Conservation (phyloP, 2,797 vertebrate genomes). For the Tadarida brasiliensis region DNA sequence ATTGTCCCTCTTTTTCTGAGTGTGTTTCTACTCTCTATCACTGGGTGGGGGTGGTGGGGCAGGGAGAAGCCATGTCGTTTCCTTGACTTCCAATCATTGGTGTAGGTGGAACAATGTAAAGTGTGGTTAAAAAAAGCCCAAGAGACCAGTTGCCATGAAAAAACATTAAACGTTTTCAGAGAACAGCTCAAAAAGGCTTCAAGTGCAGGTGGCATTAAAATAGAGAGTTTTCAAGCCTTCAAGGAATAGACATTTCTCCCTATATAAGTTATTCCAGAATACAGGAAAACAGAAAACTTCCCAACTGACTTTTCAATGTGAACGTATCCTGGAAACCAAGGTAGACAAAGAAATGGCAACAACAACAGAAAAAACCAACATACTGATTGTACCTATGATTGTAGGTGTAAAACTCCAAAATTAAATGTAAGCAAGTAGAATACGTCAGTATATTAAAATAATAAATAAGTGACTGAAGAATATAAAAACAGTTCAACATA, state of each 20-base stretch:
- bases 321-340: background rate
- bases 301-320: background rate
- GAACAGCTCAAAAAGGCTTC: background rate
- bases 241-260: background rate
- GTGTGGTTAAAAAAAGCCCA: background rate
- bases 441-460: background rate
- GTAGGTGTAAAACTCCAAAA: conserved; percentile 8
- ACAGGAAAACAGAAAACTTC: background rate
- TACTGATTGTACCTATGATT: background rate
- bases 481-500: conserved; percentile 16
- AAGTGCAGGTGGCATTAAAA: background rate
- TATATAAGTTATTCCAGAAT: background rate
- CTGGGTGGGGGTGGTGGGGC: background rate
- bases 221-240: background rate
- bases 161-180: conserved; percentile 30
- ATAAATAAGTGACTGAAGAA: background rate
- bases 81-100: background rate
- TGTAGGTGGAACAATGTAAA: background rate
- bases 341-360: background rate
- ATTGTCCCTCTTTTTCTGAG: background rate
- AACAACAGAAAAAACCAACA: background rate
- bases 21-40: background rate
- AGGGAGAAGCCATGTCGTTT: background rate
- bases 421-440: conserved; percentile 53
- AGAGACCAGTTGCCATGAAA: background rate